Evolutionary conservation across 2,888 invertebrate genomes (phyloP), one percentile per base, ranked within the genome.

Genomic region (Dasysyrphus tricinctus): DNA sequence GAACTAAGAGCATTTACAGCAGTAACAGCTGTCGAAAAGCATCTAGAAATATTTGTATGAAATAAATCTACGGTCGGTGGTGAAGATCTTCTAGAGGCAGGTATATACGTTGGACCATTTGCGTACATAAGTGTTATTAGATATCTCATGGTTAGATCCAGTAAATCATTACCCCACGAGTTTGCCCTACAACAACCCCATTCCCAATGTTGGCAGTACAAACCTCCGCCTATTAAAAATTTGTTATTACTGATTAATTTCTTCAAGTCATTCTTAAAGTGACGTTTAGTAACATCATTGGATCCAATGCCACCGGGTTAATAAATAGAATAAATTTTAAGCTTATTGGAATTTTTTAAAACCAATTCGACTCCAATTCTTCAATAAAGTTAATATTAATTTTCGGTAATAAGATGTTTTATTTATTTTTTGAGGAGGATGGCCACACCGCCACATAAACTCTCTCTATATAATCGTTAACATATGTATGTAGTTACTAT

Each of bases 391-490:
- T 54, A 29, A 14, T 54, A 29, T 54, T 54, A 12, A 54, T 54
- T 54, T 16, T 54, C 3, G 54, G 54, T 12, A 54, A 6, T 29
- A 29, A 14, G 14, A 16, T 54, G 54, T 54, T 54, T 54, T 6
- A 54, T 54, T 29, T 54, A 2, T 54, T 54, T 54, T 29, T 29
- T 54, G 11, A 54, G 11, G 6, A 54, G 12, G 16, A 54, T 54
- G 54, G 54, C 29, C 12, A 14, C 54, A 29, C 54, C 54, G 29
- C 54, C 54, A 12, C 54, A 24, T 6, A 54, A 54, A 14, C 11
- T 29, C 14, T 54, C 54, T 29, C 54, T 54, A 29, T 54, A 24
- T 54, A 54, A 54, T 54, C 54, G 29, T 29, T 54, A 29, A 54
- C 54, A 54, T n/a, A n/a, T n/a, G n/a, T 12, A 54, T 14, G 12